Conservation (phyloP, 2,113 vertebrate species). For the Athene noctua region DNA sequence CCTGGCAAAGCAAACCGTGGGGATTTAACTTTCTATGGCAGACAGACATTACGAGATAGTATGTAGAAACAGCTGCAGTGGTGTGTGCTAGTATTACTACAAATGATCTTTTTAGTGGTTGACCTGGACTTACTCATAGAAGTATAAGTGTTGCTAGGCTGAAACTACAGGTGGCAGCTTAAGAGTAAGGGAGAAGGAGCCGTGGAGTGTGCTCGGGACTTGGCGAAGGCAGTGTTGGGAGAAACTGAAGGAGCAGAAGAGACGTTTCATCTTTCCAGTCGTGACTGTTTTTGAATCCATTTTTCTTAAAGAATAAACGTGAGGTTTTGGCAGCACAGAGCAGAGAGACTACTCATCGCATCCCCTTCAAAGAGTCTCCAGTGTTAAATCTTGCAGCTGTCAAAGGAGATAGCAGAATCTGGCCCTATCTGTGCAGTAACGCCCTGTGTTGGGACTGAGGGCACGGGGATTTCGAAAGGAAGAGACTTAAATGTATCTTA, state of each 20-base stretch:
- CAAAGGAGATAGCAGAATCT: not conserved
- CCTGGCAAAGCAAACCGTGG: not conserved
- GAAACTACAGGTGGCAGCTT: not conserved
- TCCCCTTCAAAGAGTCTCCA: not conserved
- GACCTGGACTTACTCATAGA: not conserved
- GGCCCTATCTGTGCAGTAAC: not conserved
- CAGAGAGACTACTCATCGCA: not conserved
- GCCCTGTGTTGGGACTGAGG: too few relatives aligned
- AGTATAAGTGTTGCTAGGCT: not conserved
- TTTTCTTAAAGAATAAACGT: not conserved
- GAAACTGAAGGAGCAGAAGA: not conserved
- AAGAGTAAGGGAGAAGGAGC: not conserved
- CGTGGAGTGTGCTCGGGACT: not conserved
- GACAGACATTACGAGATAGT: accelerated
- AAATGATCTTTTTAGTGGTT: not conserved
- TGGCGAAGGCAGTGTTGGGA: not conserved
- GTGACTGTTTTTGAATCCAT: not conserved
- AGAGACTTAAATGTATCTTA: not conserved
- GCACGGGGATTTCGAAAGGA: not conserved
- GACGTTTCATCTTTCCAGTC: not conserved
- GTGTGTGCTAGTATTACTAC: not conserved
- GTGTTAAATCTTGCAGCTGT: not conserved
- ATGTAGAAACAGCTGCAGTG: not conserved
- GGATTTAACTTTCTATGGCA: not conserved
- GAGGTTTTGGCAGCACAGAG: not conserved